Evolutionary conservation across 2,888 invertebrate species (phyloP).

Genomic region (Rapana venosa): DNA sequence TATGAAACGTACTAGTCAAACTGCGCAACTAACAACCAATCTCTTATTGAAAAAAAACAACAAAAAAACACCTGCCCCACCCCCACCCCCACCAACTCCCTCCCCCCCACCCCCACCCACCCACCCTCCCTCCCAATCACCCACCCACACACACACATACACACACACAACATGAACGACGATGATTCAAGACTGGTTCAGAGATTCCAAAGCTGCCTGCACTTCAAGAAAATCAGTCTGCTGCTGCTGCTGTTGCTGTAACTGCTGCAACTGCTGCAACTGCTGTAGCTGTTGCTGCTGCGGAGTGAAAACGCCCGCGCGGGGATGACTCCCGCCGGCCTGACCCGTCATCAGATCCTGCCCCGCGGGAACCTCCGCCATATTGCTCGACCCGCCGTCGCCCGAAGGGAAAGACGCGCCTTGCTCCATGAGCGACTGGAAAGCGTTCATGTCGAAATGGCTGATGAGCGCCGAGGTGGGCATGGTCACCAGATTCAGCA

Average conservation of each 20-base stretch:
- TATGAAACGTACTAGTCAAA: no score
- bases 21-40: background rate
- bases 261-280: background rate
- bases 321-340: background rate
- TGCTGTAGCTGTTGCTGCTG: no score
- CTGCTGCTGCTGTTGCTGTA: constrained; percentile 3
- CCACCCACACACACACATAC: background rate
- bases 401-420: constrained; percentile 33
- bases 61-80: background rate
- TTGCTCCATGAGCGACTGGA: constrained; percentile 36
- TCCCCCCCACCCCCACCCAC: background rate
- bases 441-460: constrained; percentile 25
- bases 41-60: background rate
- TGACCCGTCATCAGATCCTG: background rate
- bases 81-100: background rate
- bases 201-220: constrained; percentile 36
- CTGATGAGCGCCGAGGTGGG: constrained; percentile 21
- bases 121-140: background rate
- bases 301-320: background rate
- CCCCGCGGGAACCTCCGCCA: background rate
- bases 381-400: constrained; percentile 27
- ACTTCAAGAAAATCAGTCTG: constrained; percentile 34
- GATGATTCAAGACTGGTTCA: constrained; percentile 16
- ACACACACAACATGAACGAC: background rate
- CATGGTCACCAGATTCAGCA: constrained; percentile 27